These are phyloP conservation scores for Amiota minor DNA, from an alignment of 2,888 invertebrate species.

Conservation along the genomic window DNA sequence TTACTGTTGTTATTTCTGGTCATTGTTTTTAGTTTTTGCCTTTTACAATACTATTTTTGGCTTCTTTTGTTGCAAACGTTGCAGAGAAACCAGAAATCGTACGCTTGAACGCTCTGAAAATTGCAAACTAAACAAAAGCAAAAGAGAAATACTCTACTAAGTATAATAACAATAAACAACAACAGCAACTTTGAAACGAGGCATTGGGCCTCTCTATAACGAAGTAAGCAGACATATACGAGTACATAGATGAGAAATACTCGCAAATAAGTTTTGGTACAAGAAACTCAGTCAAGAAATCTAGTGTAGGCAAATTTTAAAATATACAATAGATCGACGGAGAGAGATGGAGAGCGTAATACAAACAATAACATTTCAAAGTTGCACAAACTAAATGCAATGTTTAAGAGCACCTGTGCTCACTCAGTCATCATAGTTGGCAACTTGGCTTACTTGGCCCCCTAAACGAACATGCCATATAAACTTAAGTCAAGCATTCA, in stretches of 20 bases:
- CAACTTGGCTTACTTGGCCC: background rate
- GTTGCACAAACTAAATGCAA: constrained; percentile 26
- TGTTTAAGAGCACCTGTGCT: constrained; percentile 10
- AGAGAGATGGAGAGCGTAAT: background rate
- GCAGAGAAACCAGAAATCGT: constrained; percentile 63
- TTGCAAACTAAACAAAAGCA: constrained; percentile 60
- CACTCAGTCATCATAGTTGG: background rate
- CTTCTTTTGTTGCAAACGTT: constrained; percentile 46
- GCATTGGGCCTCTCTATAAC: constrained; percentile 41
- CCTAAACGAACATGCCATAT: background rate
- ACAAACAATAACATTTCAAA: background rate
- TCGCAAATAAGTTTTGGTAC: no score
- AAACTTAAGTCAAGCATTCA: no score
- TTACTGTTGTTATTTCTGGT: constrained; percentile 14
- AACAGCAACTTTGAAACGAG: constrained; percentile 4
- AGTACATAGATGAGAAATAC: no score
- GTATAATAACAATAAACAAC: constrained; percentile 41
- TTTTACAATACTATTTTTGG: constrained; percentile 6
- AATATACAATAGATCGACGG: background rate
- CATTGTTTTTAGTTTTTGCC: constrained; percentile 21
- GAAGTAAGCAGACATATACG: constrained; percentile 52
- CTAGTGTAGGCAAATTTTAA: background rate
- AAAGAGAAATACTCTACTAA: constrained; percentile 42
- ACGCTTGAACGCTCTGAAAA: constrained; percentile 67
- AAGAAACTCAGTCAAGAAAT: no score